Base-by-base conservation (phyloP, 2,888 invertebrate species). In the Eupithecia dodoneata region DNA sequence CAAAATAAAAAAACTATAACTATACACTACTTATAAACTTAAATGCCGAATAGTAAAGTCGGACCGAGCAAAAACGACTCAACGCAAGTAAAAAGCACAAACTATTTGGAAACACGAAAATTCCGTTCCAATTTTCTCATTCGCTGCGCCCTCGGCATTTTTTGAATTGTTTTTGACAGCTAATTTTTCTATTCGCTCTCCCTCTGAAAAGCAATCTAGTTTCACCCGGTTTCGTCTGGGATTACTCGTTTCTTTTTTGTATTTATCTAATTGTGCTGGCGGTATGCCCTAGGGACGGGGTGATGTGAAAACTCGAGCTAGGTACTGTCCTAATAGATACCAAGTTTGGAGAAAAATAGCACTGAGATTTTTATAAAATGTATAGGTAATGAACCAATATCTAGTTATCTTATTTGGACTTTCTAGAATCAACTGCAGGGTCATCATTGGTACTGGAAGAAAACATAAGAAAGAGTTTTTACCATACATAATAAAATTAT, bases 211-310 rank as follows among this genome's bases (percentile, higher is more conserved):
- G 87, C 86, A 91, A 90, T 91, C 89, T 87, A 87, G 87, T 86
- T 85, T 86, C 84, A 74, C 85, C 80, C 81, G 78, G 87, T 87
- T 74, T 74, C 74, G 70, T 15, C 69, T 65, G 72, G 78, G 72
- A 76, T 76, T 79, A 79, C 76, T 76, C 72, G 74, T 76, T 90
- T 88, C 86, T 88, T 91, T 91, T 87, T 90, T 92, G 90, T 91
- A 88, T 91, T 90, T 89, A 89, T 88, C 91, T 94, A 93, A 94
- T 94, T 93, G 92, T 90, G 87, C 88, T 87, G 87, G 88, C 86
- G 88, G 88, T 88, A 90, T 90, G 87, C 94, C 92, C 93, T 81
- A 87, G 93, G 91, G 94, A 93, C 88, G 90, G 91, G 92, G 92
- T 87, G 90, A 92, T 87, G 91, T 92, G 91, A 91, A 90, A 89